These are phyloP conservation scores for Corapipo altera DNA, from an alignment of 2,113 vertebrate genomes.

Conservation along the genomic window DNA sequence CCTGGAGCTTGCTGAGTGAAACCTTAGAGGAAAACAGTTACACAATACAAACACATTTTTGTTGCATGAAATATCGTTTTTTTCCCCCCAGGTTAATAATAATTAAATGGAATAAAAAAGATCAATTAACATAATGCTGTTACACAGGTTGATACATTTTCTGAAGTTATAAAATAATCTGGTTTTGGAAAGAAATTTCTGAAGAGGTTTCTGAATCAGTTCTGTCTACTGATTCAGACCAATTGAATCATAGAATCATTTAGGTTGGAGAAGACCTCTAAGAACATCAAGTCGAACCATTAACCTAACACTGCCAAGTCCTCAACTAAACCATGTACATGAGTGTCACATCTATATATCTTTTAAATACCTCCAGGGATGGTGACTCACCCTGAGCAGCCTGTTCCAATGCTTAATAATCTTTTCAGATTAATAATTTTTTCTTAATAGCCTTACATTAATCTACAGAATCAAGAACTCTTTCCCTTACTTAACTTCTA, in stretches of 20 bases:
- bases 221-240: not conserved
- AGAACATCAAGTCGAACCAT: accelerated
- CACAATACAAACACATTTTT: not conserved
- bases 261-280: not conserved
- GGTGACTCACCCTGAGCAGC: not conserved
- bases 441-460: not conserved
- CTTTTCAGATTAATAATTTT: not conserved
- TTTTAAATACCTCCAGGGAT: not conserved
- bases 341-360: not conserved
- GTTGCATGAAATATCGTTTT: not conserved
- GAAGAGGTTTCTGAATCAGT: not conserved
- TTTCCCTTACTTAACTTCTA: not conserved
- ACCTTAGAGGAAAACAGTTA: not conserved
- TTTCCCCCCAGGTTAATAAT: not conserved
- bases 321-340: not conserved
- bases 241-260: not conserved
- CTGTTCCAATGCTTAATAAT: not conserved
- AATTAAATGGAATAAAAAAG: not conserved
- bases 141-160: not conserved
- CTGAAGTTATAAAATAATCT: not conserved
- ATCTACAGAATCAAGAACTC: not conserved
- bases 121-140: not conserved
- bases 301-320: not conserved
- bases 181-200: not conserved
- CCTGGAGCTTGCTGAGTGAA: not conserved